phyloP scores from a whole-genome alignment of 2,797 vertebrate species.

The Arrhamphus sclerolepis region DNA sequence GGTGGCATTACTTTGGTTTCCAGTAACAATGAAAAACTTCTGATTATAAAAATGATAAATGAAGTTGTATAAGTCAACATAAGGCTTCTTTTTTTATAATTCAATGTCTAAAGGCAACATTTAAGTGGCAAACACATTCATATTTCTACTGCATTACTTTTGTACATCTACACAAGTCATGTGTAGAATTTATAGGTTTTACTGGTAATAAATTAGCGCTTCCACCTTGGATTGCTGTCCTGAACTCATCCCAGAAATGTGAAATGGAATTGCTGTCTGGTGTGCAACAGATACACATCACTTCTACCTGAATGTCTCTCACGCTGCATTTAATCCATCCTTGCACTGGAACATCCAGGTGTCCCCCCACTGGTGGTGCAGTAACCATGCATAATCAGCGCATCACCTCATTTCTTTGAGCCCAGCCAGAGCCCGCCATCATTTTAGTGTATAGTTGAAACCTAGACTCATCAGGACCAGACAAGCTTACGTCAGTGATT shows the following conservation, averaged over 20 bases:
- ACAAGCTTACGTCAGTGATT: background rate
- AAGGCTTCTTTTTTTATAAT: background rate
- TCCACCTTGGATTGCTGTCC: too few relatives aligned
- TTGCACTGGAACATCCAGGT: too few relatives aligned
- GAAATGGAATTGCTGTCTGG: background rate
- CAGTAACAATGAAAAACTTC: too few relatives aligned
- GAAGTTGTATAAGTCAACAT: too few relatives aligned
- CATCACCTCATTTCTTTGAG: background rate
- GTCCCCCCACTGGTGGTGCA: background rate
- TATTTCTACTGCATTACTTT: too few relatives aligned
- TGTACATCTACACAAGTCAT: too few relatives aligned
- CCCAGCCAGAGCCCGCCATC: background rate
- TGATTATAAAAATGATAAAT: too few relatives aligned
- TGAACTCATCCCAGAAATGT: too few relatives aligned
- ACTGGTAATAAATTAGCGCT: too few relatives aligned
- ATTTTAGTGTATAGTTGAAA: slow-evolving; percentile 7
- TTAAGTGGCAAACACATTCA: too few relatives aligned
- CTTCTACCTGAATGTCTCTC: background rate
- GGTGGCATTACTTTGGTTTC: background rate
- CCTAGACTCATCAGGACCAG: slow-evolving; percentile 5
- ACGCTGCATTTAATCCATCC: background rate
- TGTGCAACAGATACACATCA: background rate
- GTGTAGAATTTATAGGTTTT: too few relatives aligned
- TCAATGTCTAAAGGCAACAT: background rate
- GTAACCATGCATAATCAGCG: background rate